Base-by-base conservation (phyloP, 2,113 vertebrate genomes). In the Amphiprion ocellaris region DNA sequence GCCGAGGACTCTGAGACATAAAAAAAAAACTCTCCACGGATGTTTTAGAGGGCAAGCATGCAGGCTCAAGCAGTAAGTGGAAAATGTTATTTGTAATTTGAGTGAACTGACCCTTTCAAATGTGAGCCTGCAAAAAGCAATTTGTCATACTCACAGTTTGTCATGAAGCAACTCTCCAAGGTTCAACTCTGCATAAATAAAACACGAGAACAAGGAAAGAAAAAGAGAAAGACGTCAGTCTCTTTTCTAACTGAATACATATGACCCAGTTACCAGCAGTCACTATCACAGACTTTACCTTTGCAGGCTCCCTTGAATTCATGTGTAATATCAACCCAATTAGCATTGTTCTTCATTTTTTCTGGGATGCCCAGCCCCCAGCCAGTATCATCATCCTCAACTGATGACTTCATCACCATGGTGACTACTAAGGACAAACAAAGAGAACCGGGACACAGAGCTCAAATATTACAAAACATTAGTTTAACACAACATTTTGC, bases 111-210 rank as follows among this genome's bases (percentile, higher is more conserved):
- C 7, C 4, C 21, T 58, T 62, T 56, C 37, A 58, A 46, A 37
- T 14, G 2, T 52, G n/a, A 55, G 23, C 63, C 3, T 69, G 62
- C n/a, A 73, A 58, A 60, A 65, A 58, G 2, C 4, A 15, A 21
- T 44, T 46, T 49, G n/a, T 56, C 8, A 84, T 94, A 97, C 98
- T 98, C 92, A 99, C 98, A 99, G 93, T 85, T 99, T 99, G 93
- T 99, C 98, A 94, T 99, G 98, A 93, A 99, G 97, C 74, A 99
- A 88, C 88, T 99, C 98, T 89, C 98, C 98, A 79, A 99, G 95
- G 88, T 97, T 98, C 84, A 99, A 90, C 89, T 99, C 98, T 99
- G 93, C 58, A 81, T 85, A 4, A 79, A 78, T 56, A 77, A 94
- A 92, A 74, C 82, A 88, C n/a, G 65, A 82, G 5, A 37, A 33